Evolutionary conservation across 2,797 vertebrate species (phyloP).

Genomic region (Chanos chanos): DNA sequence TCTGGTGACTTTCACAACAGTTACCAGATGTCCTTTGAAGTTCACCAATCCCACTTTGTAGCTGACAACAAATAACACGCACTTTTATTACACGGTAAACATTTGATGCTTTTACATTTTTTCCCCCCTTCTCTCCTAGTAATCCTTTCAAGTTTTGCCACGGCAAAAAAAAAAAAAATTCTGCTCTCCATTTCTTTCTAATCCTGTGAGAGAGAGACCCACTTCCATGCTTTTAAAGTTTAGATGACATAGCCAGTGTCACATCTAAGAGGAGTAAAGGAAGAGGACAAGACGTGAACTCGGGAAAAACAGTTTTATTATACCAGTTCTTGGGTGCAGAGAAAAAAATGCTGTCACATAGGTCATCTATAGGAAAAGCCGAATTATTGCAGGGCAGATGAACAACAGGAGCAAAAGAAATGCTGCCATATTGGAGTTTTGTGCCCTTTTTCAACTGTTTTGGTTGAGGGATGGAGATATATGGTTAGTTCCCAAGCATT

Average conservation of each 20-base stretch:
- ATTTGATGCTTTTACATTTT: slow-evolving; percentile 70
- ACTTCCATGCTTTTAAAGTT: too few relatives aligned
- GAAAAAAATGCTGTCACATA: slow-evolving; percentile 48
- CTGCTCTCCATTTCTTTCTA: slow-evolving; percentile 66
- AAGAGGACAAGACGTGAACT: slow-evolving; percentile 68
- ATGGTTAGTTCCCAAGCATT: too few relatives aligned
- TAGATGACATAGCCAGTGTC: slow-evolving; percentile 61
- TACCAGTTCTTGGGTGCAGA: slow-evolving; percentile 51
- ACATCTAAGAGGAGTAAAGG: slow-evolving; percentile 69
- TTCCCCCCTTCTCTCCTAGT: slow-evolving; percentile 41
- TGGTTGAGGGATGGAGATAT: too few relatives aligned
- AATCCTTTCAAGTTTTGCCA: slow-evolving; percentile 74
- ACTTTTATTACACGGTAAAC: slow-evolving; percentile 79
- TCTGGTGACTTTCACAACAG: slow-evolving; percentile 73
- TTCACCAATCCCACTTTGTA: slow-evolving; percentile 78
- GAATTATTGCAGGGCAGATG: too few relatives aligned
- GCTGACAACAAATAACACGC: slow-evolving; percentile 78
- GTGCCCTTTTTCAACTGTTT: too few relatives aligned
- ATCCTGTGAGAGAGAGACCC: slow-evolving; percentile 75
- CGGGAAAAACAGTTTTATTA: slow-evolving; percentile 41
- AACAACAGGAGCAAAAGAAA: too few relatives aligned
- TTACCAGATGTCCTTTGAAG: slow-evolving; percentile 84
- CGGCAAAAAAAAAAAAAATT: slow-evolving; percentile 51
- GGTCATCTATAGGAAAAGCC: slow-evolving; percentile 36
- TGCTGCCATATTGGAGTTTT: too few relatives aligned